Evolutionary conservation across 2,888 invertebrate species (phyloP), one percentile per base, ranked within the genome.

Genomic region (Drosophila paramelanica): DNA sequence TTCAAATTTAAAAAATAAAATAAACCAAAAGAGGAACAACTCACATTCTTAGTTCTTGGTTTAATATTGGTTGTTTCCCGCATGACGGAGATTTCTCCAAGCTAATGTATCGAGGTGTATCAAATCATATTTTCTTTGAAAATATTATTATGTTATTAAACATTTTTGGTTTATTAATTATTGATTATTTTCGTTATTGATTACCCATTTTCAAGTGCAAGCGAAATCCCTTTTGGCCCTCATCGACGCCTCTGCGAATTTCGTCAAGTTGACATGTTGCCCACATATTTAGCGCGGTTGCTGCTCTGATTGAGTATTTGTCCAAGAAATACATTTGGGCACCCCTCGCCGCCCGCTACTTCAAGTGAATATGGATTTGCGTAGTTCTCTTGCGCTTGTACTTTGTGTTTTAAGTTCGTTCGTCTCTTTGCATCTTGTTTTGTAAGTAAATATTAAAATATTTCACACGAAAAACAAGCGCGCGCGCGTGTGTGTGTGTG

Each of bases 401-500:
- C 45, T 47, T 62, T 36, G 17, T 36, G 25, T 49, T 31, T n/a
- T 47, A 3, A 50, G 33, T 60, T 14, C 39, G 38, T 31, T 14
- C 39, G 33, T 31, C 58, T 57, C 56, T 50, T 57, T 49, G 45
- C 61, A 39, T 64, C 73, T 61, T 69, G 79, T 79, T 79, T 62
- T 79, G 77, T 72, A 60, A 79, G 82, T 67, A 83, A 82, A 82
- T 82, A 81, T 78, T 67, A 72, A 81, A 79, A 83, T 65, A 79
- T 79, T 81, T 83, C 87, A 81, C 83, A 83, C 81, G 79, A 80
- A 86, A 66, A 57, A 73, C 70, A 68, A 66, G 36, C 13, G 20
- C 8, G n/a, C 57, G 65, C 47, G 42, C 31, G 47, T 41, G 39
- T 42, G 11, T 23, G 20, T 14, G 20, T 45, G 31, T 59, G 33